Evolutionary conservation across 2,113 vertebrate species (phyloP).

Genomic region (Aplodontia rufa): DNA sequence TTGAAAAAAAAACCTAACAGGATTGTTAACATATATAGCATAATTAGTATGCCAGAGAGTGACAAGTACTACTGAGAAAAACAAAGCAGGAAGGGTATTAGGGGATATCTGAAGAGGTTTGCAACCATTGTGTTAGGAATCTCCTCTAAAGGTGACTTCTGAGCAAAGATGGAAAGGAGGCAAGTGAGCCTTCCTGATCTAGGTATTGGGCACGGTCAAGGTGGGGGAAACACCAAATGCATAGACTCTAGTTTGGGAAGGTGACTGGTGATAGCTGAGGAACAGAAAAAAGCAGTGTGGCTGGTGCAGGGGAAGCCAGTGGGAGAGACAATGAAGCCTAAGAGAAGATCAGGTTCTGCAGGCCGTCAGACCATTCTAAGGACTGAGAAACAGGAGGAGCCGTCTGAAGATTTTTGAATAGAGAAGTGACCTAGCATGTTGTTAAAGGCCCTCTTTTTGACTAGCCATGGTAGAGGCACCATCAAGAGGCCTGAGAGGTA

Average conservation of each 20-base stretch:
- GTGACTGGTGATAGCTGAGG: not conserved
- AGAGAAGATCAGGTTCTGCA: not conserved
- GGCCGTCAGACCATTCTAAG: not conserved
- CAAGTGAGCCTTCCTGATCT: not conserved
- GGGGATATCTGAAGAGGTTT: not conserved
- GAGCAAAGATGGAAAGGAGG: not conserved
- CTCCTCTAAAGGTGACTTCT: not conserved
- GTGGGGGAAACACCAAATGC: not conserved
- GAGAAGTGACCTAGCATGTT: not conserved
- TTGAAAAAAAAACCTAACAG: slow-evolving; percentile 29
- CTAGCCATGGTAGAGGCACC: not conserved
- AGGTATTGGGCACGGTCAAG: not conserved
- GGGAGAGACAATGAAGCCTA: not conserved
- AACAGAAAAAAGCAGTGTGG: not conserved
- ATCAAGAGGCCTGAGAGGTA: not conserved
- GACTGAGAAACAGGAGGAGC: not conserved
- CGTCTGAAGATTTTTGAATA: not conserved
- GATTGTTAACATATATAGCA: not conserved
- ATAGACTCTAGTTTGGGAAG: not conserved
- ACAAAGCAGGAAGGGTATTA: not conserved
- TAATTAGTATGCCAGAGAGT: not conserved
- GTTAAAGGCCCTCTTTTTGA: not conserved
- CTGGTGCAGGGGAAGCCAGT: not conserved
- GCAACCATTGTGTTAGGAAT: not conserved
- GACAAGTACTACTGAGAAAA: slow-evolving; percentile 5